Conservation (phyloP, 2,797 vertebrate species). For the Euthynnus affinis region DNA sequence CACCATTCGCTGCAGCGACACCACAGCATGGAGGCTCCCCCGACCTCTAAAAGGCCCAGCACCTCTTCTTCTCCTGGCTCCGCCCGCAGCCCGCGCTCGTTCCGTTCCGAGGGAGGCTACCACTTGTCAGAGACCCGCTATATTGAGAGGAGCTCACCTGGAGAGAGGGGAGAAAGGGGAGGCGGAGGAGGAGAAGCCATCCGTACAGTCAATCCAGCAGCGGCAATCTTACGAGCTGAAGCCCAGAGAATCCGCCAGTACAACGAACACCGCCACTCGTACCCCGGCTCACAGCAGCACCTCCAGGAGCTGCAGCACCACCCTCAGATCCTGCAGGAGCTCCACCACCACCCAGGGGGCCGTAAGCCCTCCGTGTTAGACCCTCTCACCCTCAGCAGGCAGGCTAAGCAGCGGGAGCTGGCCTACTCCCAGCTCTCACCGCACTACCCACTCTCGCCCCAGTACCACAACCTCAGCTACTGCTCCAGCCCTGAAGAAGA, state of each 20-base stretch:
- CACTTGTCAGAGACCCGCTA: constrained; percentile 93
- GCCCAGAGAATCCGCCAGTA: constrained; percentile 94
- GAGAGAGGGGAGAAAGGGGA: constrained; percentile 72
- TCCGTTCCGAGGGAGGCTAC: constrained; percentile 91
- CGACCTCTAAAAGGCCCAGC: constrained; percentile 89
- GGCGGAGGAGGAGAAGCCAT: constrained; percentile 84
- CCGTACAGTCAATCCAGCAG: constrained; percentile 92
- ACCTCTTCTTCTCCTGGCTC: constrained; percentile 93
- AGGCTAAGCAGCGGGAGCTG: constrained; percentile 93
- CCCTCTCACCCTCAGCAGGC: constrained; percentile 92
- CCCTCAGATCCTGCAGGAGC: constrained; percentile 89
- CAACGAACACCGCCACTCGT: constrained; percentile 97
- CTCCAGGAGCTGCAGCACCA: constrained; percentile 91
- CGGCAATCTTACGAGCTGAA: constrained; percentile 92
- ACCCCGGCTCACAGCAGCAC: constrained; percentile 93
- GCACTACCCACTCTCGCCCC: constrained; percentile 94
- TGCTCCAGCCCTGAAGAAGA: constrained; percentile 93
- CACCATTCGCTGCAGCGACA: constrained; percentile 93
- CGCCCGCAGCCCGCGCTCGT: constrained; percentile 93
- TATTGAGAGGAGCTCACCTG: constrained; percentile 93
- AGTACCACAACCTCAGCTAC: constrained; percentile 97
- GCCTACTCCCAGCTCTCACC: constrained; percentile 96
- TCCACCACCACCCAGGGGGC: constrained; percentile 84
- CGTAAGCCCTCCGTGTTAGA: constrained; percentile 94
- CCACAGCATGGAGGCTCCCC: constrained; percentile 92